Evolutionary conservation across 1,140 invertebrate species (phyloP), one percentile per base, ranked within the genome.

Genomic region (Monomorium pharaonis): DNA sequence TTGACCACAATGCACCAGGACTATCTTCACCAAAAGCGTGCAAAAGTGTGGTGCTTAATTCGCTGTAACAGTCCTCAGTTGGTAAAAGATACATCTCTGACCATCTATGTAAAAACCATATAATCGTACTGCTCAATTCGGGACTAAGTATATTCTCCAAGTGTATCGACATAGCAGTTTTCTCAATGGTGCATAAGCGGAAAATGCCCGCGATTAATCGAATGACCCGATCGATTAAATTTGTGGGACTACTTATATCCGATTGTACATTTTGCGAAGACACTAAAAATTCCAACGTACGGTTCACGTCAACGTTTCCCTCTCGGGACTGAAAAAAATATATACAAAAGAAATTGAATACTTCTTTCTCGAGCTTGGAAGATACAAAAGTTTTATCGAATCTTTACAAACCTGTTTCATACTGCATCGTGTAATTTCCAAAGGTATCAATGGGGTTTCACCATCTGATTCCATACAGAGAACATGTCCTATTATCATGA

Each of bases 51-150:
- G 84, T 84, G 86, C 91, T 94, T 88, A 97, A 97, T 95, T 97
- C 96, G 33, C 95, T 93, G 92, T 98, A 98, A 91, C 96, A 95
- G 27, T 94, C 96, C 89, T 98, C 97, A 33, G 96, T 95, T 27
- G 97, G 96, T 74, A 98, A 93, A 33, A 98, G 95, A 92, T 98
- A 99, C 14, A 96, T 96, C 51, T 97, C 94, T 47, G 97, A 96
- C 97, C 97, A 98, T 87, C 97, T 96, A 70, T 96, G 96, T 7
- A 98, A 94, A 89, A 98, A 98, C 98, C 98, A 98, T 77, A 98
- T 96, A 30, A 97, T 95, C 1, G 97, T 97, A 49, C 96, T 96
- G 6, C 97, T 97, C 1, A 99, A 96, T 94, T 98, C 97, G 0
- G 98, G 98, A 94, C 98, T 98, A 21, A 98, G 93, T 86, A 97